Evolutionary conservation across 2,113 vertebrate species (phyloP).

Genomic region (Hiodon tergisus): DNA sequence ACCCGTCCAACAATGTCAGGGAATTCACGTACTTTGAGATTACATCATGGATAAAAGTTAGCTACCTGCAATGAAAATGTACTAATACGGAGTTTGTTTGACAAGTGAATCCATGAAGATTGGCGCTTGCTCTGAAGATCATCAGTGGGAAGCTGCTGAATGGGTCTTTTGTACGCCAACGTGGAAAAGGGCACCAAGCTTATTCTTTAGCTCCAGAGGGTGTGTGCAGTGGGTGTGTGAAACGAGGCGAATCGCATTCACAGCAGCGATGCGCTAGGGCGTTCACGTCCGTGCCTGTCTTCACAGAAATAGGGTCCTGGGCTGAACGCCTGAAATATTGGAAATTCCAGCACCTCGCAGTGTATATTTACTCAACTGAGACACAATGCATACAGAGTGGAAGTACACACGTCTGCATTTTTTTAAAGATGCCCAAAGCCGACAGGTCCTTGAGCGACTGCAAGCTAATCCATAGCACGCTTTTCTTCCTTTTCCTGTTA

Average conservation of each 20-base stretch:
- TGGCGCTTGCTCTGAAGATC: not conserved
- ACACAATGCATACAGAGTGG: too few relatives aligned
- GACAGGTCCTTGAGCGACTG: not conserved
- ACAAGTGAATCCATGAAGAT: not conserved
- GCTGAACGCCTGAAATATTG: not conserved
- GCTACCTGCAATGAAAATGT: too few relatives aligned
- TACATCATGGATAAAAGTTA: too few relatives aligned
- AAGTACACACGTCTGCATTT: too few relatives aligned
- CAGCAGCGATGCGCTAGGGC: not conserved
- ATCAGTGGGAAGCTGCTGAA: not conserved
- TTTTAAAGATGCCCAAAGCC: not conserved
- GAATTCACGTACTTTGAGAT: too few relatives aligned
- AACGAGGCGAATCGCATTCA: not conserved
- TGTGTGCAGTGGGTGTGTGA: not conserved
- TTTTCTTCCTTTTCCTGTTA: too few relatives aligned
- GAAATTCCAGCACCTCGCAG: slow-evolving; percentile 8
- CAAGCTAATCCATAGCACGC: not conserved
- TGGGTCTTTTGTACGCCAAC: not conserved
- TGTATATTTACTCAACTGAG: too few relatives aligned
- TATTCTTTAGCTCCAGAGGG: not conserved
- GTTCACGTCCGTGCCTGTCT: not conserved
- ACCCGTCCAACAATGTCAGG: too few relatives aligned
- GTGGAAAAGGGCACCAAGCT: not conserved
- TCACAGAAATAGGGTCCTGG: not conserved
- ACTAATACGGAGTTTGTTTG: not conserved